A percentile compares a stretch with the other conserved stretches of the same genome.
Conservation (phyloP, 1,140 invertebrate genomes). For the Lycorma delicatula region DNA sequence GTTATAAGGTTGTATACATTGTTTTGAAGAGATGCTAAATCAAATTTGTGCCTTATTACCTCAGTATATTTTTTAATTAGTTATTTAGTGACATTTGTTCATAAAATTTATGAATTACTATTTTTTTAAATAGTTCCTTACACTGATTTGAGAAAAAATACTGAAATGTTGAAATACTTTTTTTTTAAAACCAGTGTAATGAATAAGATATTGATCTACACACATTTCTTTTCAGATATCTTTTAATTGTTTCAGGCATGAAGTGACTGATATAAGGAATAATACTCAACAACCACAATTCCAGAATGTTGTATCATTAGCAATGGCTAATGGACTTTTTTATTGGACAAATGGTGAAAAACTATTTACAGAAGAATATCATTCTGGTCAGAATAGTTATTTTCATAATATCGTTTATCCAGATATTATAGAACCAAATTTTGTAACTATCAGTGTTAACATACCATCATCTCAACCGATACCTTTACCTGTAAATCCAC, state of each 20-base stretch:
- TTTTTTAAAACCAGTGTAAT: too few species aligned
- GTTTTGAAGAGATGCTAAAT: too few species aligned
- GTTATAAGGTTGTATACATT: too few species aligned
- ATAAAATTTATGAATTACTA: too few species aligned
- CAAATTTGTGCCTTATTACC: too few species aligned
- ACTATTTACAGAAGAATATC: slow-evolving; percentile 64
- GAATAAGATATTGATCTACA: too few species aligned
- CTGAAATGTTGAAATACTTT: too few species aligned
- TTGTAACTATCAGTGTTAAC: slow-evolving; percentile 49
- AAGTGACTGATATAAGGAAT: slow-evolving; percentile 57
- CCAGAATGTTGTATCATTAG: slow-evolving; percentile 63
- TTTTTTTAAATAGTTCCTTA: too few species aligned
- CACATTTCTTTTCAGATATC: too few species aligned
- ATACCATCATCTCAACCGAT: slow-evolving; percentile 58
- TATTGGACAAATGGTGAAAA: slow-evolving; percentile 73
- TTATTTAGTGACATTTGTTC: too few species aligned
- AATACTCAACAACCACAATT: slow-evolving; percentile 71
- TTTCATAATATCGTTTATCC: slow-evolving; percentile 61
- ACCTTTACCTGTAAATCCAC: slow-evolving; percentile 67
- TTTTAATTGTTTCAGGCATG: slow-evolving; percentile 53
- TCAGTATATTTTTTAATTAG: too few species aligned
- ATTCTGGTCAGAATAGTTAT: slow-evolving; percentile 51
- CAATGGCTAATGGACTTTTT: slow-evolving; percentile 63
- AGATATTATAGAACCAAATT: slow-evolving; percentile 39
- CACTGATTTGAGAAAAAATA: too few species aligned